These are phyloP conservation scores for Pelecanus crispus DNA, from an alignment of 2,113 vertebrate species.

Conservation along the genomic window DNA sequence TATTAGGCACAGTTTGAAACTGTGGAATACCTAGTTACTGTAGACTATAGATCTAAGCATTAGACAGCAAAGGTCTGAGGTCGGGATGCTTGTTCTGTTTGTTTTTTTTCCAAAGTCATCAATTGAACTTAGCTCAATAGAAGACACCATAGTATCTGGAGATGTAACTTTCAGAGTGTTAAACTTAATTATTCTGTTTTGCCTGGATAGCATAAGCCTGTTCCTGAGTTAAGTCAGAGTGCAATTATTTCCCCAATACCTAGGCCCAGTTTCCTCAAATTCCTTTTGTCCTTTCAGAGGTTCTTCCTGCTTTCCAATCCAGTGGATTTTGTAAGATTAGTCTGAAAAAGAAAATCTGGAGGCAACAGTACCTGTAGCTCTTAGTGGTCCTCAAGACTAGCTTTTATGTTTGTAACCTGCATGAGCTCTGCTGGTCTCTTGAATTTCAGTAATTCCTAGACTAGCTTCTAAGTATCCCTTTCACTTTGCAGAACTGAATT, in stretches of 20 bases:
- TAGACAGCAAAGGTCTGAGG: neutral
- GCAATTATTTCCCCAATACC: neutral
- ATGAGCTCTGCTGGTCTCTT: neutral
- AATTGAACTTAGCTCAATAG: neutral
- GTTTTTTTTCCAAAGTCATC: neutral
- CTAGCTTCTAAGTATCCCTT: neutral
- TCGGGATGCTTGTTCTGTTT: neutral
- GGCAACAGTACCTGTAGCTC: neutral
- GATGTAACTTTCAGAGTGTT: neutral
- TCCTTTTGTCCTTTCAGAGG: neutral
- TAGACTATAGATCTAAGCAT: neutral
- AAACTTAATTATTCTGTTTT: neutral
- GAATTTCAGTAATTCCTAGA: neutral
- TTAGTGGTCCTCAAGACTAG: neutral
- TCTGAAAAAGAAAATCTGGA: neutral
- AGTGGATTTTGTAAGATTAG: neutral
- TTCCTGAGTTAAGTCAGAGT: neutral
- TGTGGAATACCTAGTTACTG: neutral
- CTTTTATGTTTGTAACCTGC: neutral
- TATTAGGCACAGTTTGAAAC: neutral
- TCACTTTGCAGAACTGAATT: neutral
- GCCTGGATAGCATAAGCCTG: neutral
- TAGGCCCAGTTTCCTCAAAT: neutral
- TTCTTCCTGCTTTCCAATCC: neutral
- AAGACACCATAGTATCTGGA: neutral